Evolutionary conservation across 2,797 vertebrate species (phyloP).

Genomic region (Micropoecilia bifurca): DNA sequence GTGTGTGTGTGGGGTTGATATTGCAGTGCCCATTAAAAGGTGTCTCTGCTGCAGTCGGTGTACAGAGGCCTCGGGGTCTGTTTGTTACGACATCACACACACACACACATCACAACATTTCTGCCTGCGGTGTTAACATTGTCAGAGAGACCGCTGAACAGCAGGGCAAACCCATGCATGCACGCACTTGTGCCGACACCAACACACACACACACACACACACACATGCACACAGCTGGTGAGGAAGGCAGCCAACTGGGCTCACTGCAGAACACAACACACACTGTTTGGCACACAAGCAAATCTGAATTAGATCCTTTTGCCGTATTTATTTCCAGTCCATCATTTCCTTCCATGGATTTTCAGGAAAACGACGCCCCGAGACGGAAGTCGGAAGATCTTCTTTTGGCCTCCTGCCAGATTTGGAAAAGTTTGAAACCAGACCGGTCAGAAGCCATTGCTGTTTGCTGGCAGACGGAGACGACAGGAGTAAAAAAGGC

Average conservation of each 20-base stretch:
- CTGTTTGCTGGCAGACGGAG: slow-evolving; percentile 33
- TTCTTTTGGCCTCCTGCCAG: slow-evolving; percentile 15
- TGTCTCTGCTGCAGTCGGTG: slow-evolving; percentile 73
- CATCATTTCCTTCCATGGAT: slow-evolving; percentile 6
- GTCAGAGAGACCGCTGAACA: slow-evolving; percentile 55
- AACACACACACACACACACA: slow-evolving; percentile 10
- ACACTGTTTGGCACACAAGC: slow-evolving; percentile 26
- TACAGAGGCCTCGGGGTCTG: slow-evolving; percentile 66
- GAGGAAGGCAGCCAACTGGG: slow-evolving; percentile 24
- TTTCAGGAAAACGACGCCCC: slow-evolving; percentile 5
- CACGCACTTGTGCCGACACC: slow-evolving; percentile 21
- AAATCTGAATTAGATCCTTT: slow-evolving; percentile 33
- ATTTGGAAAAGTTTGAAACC: slow-evolving; percentile 33
- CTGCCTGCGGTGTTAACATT: slow-evolving; percentile 54
- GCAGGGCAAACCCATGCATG: slow-evolving; percentile 36
- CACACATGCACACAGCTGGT: slow-evolving; percentile 30
- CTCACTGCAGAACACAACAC: slow-evolving; percentile 27
- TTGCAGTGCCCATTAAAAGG: slow-evolving; percentile 71
- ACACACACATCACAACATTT: slow-evolving; percentile 37
- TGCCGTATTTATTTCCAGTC: background rate
- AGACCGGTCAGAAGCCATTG: slow-evolving; percentile 27
- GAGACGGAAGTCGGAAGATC: background rate
- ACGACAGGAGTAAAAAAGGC: slow-evolving; percentile 23
- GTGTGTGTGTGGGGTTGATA: slow-evolving; percentile 13
- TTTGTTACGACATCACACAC: slow-evolving; percentile 69